A percentile compares a stretch with the other conserved stretches of the same genome.
Evolutionary conservation across 2,113 vertebrate species (phyloP).

Genomic region (Corydoras sp.): DNA sequence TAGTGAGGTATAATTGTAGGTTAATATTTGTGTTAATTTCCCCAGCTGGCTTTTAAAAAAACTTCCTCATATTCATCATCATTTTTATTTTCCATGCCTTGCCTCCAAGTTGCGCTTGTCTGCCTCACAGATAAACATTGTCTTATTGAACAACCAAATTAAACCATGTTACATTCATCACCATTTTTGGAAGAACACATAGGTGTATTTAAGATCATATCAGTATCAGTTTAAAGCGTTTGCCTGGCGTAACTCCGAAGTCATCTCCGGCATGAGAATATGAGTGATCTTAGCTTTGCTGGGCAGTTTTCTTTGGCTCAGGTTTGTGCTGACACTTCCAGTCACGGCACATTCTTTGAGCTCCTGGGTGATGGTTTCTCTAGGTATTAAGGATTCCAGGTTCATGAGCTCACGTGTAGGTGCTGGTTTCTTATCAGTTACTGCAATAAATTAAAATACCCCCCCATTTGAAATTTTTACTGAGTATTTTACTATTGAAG

Average conservation of each 20-base stretch:
- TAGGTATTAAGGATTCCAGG: neutral
- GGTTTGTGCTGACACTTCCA: conserved; percentile 44
- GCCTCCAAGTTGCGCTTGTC: too few relatives aligned
- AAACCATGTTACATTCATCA: neutral
- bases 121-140: neutral
- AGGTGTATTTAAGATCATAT: conserved; percentile 11
- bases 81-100: too few relatives aligned
- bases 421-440: neutral
- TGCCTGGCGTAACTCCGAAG: conserved; percentile 23
- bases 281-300: conserved; percentile 41
- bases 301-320: conserved; percentile 44
- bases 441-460: conserved; percentile 2
- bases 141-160: neutral
- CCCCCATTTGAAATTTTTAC: neutral
- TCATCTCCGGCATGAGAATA: conserved; percentile 34
- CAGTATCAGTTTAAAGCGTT: conserved; percentile 30
- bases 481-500: too few relatives aligned
- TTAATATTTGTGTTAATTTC: too few relatives aligned
- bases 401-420: neutral
- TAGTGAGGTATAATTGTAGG: too few relatives aligned
- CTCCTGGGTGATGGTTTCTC: conserved; percentile 31
- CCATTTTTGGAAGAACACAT: conserved; percentile 14
- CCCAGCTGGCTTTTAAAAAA: too few relatives aligned
- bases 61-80: too few relatives aligned
- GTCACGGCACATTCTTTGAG: conserved; percentile 31